Evolutionary conservation across 2,888 invertebrate genomes (phyloP).

Genomic region (Elmis aenea): DNA sequence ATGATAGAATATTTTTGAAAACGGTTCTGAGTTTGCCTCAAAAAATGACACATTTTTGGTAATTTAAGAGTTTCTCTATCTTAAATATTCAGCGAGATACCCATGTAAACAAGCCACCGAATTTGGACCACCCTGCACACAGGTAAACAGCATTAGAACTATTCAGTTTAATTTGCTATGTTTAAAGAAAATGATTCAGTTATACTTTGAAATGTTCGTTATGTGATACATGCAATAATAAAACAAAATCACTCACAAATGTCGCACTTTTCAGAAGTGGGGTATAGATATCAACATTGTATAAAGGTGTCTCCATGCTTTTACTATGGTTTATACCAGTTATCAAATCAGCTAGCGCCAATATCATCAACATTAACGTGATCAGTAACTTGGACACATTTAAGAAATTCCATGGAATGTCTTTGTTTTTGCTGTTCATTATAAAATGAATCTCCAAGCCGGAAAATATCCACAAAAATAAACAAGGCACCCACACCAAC

Average conservation of each 20-base stretch:
- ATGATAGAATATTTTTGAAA: no score
- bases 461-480: constrained; percentile 73
- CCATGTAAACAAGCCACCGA: no score
- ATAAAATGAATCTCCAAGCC: constrained; percentile 73
- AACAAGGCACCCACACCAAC: constrained; percentile 83
- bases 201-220: no score
- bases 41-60: no score
- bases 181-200: no score
- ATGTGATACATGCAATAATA: no score
- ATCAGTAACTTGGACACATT: constrained; percentile 66
- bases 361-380: constrained; percentile 59
- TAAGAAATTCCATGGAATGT: constrained; percentile 73
- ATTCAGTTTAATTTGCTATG: no score
- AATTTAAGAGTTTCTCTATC: no score
- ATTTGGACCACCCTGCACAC: no score
- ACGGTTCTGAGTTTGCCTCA: no score
- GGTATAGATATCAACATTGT: constrained; percentile 69
- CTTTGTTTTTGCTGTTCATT: constrained; percentile 66
- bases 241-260: constrained; percentile 82
- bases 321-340: constrained; percentile 18
- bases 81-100: no score
- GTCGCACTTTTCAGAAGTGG: constrained; percentile 73
- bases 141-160: no score
- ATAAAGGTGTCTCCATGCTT: constrained; percentile 50
- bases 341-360: constrained; percentile 65